These are phyloP conservation scores for Drosophila nannoptera DNA, from an alignment of 1,140 invertebrate genomes.

Conservation along the genomic window DNA sequence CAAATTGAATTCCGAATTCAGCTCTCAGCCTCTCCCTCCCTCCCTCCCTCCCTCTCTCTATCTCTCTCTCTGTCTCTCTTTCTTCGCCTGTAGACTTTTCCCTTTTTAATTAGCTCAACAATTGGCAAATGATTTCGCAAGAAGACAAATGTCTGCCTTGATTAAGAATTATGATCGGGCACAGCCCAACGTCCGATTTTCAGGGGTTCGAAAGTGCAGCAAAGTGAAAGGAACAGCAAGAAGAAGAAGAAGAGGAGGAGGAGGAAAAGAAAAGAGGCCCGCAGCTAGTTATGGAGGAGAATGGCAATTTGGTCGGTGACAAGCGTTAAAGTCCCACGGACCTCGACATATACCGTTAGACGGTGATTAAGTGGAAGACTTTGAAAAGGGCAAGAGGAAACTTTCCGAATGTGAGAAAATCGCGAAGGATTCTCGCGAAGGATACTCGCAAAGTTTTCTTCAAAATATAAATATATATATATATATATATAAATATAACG, in stretches of 20 bases:
- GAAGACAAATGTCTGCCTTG: slow-evolving; percentile 40
- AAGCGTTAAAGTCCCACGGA: slow-evolving; percentile 28
- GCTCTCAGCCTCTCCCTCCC: slow-evolving; percentile 12
- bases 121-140: slow-evolving; percentile 67
- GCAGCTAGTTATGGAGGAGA: not conserved
- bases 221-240: slow-evolving; percentile 3
- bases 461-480: not conserved
- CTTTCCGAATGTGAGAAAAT: no score
- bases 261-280: not conserved
- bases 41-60: slow-evolving; percentile 9
- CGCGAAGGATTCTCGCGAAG: no score
- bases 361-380: slow-evolving; percentile 48
- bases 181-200: slow-evolving; percentile 17
- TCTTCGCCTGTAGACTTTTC: no score
- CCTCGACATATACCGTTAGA: not conserved
- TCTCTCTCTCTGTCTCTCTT: slow-evolving; percentile 12
- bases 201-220: slow-evolving; percentile 13
- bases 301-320: slow-evolving; percentile 17
- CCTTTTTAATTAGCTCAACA: slow-evolving; percentile 64
- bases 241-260: not conserved
- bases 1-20: slow-evolving; percentile 18
- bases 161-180: slow-evolving; percentile 50
- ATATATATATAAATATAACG: not conserved
- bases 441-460: no score
- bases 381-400: not conserved